These are phyloP conservation scores for Eulimnadia texana DNA, from an alignment of 1,140 invertebrate species.

Conservation along the genomic window DNA sequence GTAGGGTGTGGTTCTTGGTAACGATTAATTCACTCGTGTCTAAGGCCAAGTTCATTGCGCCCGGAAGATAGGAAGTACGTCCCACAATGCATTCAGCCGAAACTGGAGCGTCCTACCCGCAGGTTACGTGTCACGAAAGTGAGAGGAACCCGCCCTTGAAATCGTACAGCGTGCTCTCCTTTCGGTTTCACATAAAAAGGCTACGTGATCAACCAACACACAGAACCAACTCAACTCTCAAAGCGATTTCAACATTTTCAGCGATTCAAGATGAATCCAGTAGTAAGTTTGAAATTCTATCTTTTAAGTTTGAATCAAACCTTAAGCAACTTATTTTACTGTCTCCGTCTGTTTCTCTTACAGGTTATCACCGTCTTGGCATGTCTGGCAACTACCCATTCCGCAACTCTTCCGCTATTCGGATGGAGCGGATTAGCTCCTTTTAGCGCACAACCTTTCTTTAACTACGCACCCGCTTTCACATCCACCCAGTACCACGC, in stretches of 20 bases:
- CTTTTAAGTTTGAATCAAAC: background rate
- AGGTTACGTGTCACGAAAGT: background rate
- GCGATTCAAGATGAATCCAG: background rate
- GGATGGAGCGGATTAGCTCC: background rate
- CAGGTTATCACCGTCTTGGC: background rate
- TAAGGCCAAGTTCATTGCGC: background rate
- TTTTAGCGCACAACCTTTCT: background rate
- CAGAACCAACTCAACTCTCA: background rate
- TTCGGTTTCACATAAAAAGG: background rate
- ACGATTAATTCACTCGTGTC: background rate
- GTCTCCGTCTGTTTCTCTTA: background rate
- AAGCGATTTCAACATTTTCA: background rate
- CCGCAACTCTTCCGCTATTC: background rate
- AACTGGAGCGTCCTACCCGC: background rate
- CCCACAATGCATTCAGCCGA: background rate
- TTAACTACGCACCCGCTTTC: conserved; percentile 22
- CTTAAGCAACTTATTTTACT: background rate
- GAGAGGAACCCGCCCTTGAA: background rate
- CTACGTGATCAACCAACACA: background rate
- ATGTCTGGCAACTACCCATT: background rate
- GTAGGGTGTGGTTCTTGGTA: background rate
- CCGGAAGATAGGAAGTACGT: background rate
- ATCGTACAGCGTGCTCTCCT: background rate
- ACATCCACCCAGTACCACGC: conserved; percentile 33
- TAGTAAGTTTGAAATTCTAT: background rate